Percentiles rank a stretch among this genome's conserved stretches.
Evolutionary conservation across 1,140 invertebrate species (phyloP).

Genomic region (Holcopasites calliopsidis): DNA sequence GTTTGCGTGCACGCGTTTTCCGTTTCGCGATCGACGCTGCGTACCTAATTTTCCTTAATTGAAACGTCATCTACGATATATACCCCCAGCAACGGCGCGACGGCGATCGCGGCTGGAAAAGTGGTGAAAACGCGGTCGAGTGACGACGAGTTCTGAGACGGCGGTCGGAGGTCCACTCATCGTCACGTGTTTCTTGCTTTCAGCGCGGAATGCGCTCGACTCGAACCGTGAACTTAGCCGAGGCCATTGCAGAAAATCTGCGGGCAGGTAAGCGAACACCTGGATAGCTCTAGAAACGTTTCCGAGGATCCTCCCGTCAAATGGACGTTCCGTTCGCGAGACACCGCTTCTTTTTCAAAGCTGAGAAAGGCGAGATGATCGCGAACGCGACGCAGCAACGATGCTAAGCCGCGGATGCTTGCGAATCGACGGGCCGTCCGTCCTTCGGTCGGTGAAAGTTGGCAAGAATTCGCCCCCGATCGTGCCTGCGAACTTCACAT

Average conservation of each 20-base stretch:
- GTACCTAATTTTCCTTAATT: constrained; percentile 61
- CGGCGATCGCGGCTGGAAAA: constrained; percentile 2
- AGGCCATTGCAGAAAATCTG: constrained; percentile 55
- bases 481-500: constrained; percentile 68
- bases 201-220: constrained; percentile 57
- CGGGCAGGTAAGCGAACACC: constrained; percentile 61
- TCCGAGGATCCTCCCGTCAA: no score
- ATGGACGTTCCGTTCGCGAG: constrained; percentile 15
- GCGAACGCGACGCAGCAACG: constrained; percentile 44
- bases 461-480: constrained; percentile 64
- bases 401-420: constrained; percentile 38
- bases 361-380: constrained; percentile 22
- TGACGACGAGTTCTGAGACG: not conserved
- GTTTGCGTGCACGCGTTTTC: constrained; percentile 30
- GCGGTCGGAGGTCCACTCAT: not conserved
- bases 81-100: not conserved
- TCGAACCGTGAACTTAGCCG: constrained; percentile 46
- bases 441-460: constrained; percentile 62
- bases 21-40: constrained; percentile 10
- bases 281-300: not conserved
- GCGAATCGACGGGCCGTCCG: constrained; percentile 38
- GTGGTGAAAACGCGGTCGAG: not conserved
- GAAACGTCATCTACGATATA: constrained; percentile 40
- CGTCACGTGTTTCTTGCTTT: not conserved
- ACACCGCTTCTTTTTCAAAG: constrained; percentile 13